These are phyloP conservation scores for Atethmia centrago DNA, from an alignment of 2,888 invertebrate genomes.

Conservation along the genomic window DNA sequence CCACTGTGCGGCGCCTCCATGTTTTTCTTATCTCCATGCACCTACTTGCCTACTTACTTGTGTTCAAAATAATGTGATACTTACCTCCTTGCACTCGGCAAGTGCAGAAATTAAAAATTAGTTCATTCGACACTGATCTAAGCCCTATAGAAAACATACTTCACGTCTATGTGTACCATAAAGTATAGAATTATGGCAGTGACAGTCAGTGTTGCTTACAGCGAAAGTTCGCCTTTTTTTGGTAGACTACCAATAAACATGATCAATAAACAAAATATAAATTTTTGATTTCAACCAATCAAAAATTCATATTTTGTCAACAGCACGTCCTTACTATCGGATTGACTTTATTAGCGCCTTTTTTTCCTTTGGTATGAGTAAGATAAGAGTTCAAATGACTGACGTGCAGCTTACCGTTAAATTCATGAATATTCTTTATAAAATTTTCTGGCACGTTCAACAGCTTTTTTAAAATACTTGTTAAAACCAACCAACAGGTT, in stretches of 20 bases:
- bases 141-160: neutral
- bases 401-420: neutral
- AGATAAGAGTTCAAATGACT: neutral
- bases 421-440: neutral
- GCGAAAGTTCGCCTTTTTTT: neutral
- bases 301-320: neutral
- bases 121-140: no score
- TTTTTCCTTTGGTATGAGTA: neutral
- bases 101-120: no score
- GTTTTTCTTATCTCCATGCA: no score
- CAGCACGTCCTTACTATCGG: accelerated
- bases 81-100: no score
- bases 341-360: neutral
- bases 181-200: constrained; percentile 33
- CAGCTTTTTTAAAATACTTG: neutral
- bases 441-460: neutral
- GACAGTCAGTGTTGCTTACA: neutral
- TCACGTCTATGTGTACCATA: constrained; percentile 19
- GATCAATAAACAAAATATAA: no score
- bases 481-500: neutral
- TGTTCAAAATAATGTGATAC: no score
- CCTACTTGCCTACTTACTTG: no score
- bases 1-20: no score
- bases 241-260: neutral
- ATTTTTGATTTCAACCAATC: no score